Evolutionary conservation across 2,888 invertebrate genomes (phyloP), one percentile per base, ranked within the genome.

Genomic region (Drosophila anomalata): DNA sequence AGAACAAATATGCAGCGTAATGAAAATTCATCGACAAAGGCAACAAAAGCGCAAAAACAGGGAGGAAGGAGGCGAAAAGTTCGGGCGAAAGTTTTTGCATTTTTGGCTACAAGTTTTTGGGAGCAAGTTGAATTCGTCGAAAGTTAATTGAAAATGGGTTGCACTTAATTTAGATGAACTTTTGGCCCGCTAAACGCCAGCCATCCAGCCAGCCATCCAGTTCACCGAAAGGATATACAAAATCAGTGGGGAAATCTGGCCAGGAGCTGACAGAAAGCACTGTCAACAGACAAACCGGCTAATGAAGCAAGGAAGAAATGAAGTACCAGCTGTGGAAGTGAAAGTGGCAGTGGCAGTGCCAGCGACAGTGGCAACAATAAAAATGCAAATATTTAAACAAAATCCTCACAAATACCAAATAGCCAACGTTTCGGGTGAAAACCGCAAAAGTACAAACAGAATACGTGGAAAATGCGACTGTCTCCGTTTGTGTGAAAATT

Each of bases 351-450:
- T 6, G 12, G 4, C 29, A 29, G 29, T 29, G 29, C 2, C 29
- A 9, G 9, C 9, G 9, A 7, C 26, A 7, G 42, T 14, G 44
- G 33, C 57, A 56, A 72, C 85, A 84, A 81, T 87, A 75, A 80
- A 87, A 84, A 78, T 84, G 81, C 77, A 83, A 84, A 82, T 85
- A 82, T 82, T 85, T 85, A 72, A 81, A 62, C 72, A 67, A 82
- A 79, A 73, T 54, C 66, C 68, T 57, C 68, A 57, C 74, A 67
- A 77, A 75, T 77, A 76, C 46, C 48, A 4, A 33, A 33, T 22
- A 20, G 22, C 48, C 9, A 12, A 14, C 54, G 46, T 44, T 52
- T 41, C 59, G 51, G 22, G 33, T 14, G 44, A 66, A 77, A 76
- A 73, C 76, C 78, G 69, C 87, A 83, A 63, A 63, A 79, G 55